These are phyloP conservation scores for Megalopta genalis DNA, from an alignment of 1,140 invertebrate species.

Conservation along the genomic window DNA sequence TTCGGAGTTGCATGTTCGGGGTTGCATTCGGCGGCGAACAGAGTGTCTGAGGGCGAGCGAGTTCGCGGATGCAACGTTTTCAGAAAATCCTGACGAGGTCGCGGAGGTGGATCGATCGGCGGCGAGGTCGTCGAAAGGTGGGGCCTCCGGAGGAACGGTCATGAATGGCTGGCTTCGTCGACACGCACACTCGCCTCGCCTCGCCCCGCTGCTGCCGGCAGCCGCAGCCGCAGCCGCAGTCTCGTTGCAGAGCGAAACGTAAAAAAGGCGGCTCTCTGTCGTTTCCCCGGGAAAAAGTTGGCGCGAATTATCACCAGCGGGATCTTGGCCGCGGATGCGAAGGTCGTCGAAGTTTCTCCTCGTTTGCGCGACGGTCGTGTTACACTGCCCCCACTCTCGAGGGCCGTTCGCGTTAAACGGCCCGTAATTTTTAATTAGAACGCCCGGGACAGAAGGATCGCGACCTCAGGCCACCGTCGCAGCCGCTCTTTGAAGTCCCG, in stretches of 20 bases:
- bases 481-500: constrained; percentile 26
- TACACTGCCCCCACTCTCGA: background rate
- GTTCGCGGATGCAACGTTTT: background rate
- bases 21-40: background rate
- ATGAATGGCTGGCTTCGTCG: constrained; percentile 16
- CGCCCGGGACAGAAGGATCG: background rate
- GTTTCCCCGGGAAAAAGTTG: background rate
- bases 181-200: background rate
- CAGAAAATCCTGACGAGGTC: constrained; percentile 1
- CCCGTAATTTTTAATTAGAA: constrained; percentile 47
- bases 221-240: too few species aligned
- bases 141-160: constrained; percentile 10
- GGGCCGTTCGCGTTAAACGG: constrained; percentile 7
- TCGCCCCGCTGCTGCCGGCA: too few species aligned
- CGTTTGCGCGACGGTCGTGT: background rate
- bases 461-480: too few species aligned
- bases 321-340: background rate
- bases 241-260: background rate
- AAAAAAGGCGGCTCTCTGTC: background rate
- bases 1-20: too few species aligned
- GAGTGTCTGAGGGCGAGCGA: background rate
- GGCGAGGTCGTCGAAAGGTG: constrained; percentile 15
- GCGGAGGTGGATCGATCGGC: constrained; percentile 39
- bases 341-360: background rate
- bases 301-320: background rate